Conservation (phyloP, 2,888 invertebrate genomes). For the Meandrusa payeni region DNA sequence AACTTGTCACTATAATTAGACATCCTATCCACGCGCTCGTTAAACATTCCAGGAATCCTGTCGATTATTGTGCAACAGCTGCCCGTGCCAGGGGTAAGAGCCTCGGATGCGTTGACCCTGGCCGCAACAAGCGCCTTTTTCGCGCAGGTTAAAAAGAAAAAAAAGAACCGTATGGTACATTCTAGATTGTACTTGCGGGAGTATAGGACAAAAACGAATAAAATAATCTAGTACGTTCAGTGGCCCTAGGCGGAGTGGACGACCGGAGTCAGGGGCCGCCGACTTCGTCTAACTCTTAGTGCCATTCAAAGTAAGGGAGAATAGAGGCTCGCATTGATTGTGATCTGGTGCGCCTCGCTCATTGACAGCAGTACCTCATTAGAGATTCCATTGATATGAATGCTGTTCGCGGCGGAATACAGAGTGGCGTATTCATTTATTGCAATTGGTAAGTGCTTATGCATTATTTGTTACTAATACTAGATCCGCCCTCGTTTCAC, state of each 20-base stretch:
- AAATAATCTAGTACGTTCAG: slow-evolving; percentile 62
- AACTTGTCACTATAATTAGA: slow-evolving; percentile 33
- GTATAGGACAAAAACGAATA: slow-evolving; percentile 56
- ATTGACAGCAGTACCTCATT: slow-evolving; percentile 58
- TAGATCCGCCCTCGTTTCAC: no score
- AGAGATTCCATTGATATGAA: slow-evolving; percentile 41
- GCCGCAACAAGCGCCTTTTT: slow-evolving; percentile 63
- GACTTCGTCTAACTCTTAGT: slow-evolving; percentile 39
- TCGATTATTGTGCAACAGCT: slow-evolving; percentile 76
- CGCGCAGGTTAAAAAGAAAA: slow-evolving; percentile 70
- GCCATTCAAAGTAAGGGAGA: slow-evolving; percentile 52
- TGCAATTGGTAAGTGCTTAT: not conserved
- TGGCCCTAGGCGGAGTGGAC: slow-evolving; percentile 50
- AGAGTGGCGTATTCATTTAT: no score
- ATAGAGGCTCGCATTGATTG: slow-evolving; percentile 43
- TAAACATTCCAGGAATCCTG: slow-evolving; percentile 57
- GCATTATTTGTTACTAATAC: no score
- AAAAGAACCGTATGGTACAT: slow-evolving; percentile 60
- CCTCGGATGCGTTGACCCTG: slow-evolving; percentile 69
- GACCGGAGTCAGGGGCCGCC: slow-evolving; percentile 38
- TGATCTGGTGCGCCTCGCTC: slow-evolving; percentile 41
- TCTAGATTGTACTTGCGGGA: slow-evolving; percentile 46
- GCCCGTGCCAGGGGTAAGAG: slow-evolving; percentile 62
- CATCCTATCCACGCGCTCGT: slow-evolving; percentile 45
- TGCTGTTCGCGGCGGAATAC: not conserved